Evolutionary conservation across 1,140 invertebrate species (phyloP).

Genomic region (Vanessa tameamea): DNA sequence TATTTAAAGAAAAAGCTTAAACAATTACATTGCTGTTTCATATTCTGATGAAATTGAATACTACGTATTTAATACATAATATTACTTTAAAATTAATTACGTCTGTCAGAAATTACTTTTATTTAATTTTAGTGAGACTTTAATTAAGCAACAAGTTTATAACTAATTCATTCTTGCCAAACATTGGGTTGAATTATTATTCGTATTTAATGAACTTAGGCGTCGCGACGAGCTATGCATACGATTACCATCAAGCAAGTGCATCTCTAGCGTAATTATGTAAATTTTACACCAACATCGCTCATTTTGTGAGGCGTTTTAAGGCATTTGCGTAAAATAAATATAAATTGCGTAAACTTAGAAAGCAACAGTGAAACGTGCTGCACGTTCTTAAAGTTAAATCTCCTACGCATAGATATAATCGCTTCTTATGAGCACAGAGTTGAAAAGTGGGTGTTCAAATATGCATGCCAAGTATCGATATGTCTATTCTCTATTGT

Average conservation of each 20-base stretch:
- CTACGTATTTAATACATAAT: not conserved
- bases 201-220: constrained; percentile 46
- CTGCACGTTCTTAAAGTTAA: constrained; percentile 18
- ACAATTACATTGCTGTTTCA: not conserved
- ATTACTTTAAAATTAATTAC: not conserved
- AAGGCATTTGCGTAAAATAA: constrained; percentile 41
- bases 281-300: constrained; percentile 58
- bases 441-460: constrained; percentile 31
- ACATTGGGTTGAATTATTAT: constrained; percentile 42
- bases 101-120: constrained; percentile 16
- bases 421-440: constrained; percentile 14
- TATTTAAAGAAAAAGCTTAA: too few relatives aligned
- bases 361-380: constrained; percentile 38
- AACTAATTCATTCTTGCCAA: constrained; percentile 43
- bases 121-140: constrained; percentile 17
- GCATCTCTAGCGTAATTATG: constrained; percentile 68
- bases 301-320: constrained; percentile 53
- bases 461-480: constrained; percentile 27
- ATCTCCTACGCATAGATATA: constrained; percentile 20
- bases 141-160: constrained; percentile 37
- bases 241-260: constrained; percentile 56
- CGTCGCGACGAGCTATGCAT: constrained; percentile 58
- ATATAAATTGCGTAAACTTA: constrained; percentile 32
- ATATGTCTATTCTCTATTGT: constrained; percentile 44
- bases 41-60: not conserved